These are phyloP conservation scores for Cremastobaeus sp. DNA, from an alignment of 2,888 invertebrate species.

Conservation along the genomic window DNA sequence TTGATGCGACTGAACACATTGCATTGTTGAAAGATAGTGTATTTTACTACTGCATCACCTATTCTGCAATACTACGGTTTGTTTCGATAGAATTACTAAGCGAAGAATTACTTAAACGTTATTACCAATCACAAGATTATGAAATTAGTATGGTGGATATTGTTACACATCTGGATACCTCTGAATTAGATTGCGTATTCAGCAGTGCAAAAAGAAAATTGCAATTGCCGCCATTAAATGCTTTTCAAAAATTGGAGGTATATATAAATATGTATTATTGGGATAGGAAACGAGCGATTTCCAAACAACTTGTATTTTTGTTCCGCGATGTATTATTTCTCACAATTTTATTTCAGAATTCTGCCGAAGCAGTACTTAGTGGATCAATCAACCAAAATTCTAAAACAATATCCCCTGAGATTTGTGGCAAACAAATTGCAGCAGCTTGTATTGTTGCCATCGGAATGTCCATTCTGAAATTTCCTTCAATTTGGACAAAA, in stretches of 20 bases:
- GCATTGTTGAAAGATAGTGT: constrained; percentile 68
- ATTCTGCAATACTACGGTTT: no score
- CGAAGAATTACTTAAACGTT: constrained; percentile 59
- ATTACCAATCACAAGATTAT: constrained; percentile 67
- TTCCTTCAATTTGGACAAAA: constrained; percentile 73
- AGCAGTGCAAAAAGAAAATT: constrained; percentile 70
- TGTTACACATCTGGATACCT: constrained; percentile 67
- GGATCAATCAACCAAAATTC: constrained; percentile 70
- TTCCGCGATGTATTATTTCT: no score
- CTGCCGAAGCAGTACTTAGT: constrained; percentile 70
- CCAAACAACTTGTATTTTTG: no score
- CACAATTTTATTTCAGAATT: constrained; percentile 27
- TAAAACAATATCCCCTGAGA: constrained; percentile 67
- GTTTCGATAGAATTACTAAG: not conserved
- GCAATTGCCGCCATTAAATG: constrained; percentile 73
- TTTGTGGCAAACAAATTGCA: constrained; percentile 69
- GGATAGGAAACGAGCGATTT: no score
- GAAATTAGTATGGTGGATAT: constrained; percentile 72
- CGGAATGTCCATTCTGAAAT: constrained; percentile 72
- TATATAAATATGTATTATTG: no score
- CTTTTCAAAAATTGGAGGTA: constrained; percentile 67
- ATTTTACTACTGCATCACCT: constrained; percentile 68
- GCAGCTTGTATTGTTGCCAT: constrained; percentile 72
- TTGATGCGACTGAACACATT: constrained; percentile 58
- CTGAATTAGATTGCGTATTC: constrained; percentile 71